phyloP scores from a whole-genome alignment of 2,888 invertebrate genomes.

The Byasa hedistus region DNA sequence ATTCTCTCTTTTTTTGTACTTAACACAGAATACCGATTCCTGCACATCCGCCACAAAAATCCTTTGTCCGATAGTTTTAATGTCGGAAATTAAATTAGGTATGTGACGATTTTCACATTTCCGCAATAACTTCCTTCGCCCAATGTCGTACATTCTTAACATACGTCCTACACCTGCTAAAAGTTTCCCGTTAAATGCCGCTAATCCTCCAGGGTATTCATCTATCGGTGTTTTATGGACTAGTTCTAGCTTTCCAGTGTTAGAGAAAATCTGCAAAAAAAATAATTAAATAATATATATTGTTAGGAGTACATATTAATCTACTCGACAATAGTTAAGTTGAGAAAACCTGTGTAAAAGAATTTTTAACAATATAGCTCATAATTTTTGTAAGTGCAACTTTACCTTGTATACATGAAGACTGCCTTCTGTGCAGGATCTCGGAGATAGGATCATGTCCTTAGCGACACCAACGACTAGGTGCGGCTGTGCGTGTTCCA shows the following conservation, averaged over 20 bases:
- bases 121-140: conserved; percentile 92
- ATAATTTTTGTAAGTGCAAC: conserved; percentile 1
- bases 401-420: conserved; percentile 90
- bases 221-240: conserved; percentile 96
- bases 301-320: too few relatives aligned
- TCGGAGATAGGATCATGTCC: conserved; percentile 93
- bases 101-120: conserved; percentile 99
- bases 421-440: conserved; percentile 89
- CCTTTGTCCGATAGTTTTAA: conserved; percentile 96
- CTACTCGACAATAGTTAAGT: too few relatives aligned
- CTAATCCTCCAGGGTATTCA: conserved; percentile 93
- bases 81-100: conserved; percentile 95
- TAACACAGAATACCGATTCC: conserved; percentile 97
- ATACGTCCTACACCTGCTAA: conserved; percentile 95
- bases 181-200: conserved; percentile 94
- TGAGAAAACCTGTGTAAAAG: not conserved
- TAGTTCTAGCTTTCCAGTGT: conserved; percentile 92
- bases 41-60: conserved; percentile 97
- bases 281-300: not conserved
- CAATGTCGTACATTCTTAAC: conserved; percentile 96
- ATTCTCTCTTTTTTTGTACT: conserved; percentile 97
- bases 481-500: conserved; percentile 69
- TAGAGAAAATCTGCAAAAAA: conserved; percentile 78
- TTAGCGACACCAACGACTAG: conserved; percentile 95
- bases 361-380: not conserved